phyloP scores from a whole-genome alignment of 2,888 invertebrate species.

The Sussaba pulchella region DNA sequence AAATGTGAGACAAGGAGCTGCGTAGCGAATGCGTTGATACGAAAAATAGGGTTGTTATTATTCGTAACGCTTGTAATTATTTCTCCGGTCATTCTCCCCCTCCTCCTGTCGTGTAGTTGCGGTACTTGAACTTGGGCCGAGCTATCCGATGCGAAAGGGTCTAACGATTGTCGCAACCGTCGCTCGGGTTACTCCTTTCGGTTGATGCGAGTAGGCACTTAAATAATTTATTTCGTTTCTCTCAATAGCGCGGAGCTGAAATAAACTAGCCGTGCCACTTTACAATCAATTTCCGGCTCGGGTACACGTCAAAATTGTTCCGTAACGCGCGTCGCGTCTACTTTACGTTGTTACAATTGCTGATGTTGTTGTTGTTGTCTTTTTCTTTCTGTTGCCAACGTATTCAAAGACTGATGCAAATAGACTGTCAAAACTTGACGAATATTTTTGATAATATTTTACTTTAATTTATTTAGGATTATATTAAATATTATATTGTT shows the following conservation, averaged over 20 bases:
- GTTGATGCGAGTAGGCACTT: conserved; percentile 64
- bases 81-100: too few species aligned
- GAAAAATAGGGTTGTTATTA: conserved; percentile 14
- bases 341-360: background rate
- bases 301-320: conserved; percentile 32
- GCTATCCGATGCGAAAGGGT: conserved; percentile 21
- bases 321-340: background rate
- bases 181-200: conserved; percentile 46
- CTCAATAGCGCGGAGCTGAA: conserved; percentile 62
- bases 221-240: conserved; percentile 66
- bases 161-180: conserved; percentile 42
- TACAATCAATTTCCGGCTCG: conserved; percentile 68
- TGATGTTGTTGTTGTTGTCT: background rate
- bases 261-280: conserved; percentile 60
- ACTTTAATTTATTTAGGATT: background rate
- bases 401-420: background rate
- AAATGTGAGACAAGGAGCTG: background rate
- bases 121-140: conserved; percentile 53
- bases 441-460: background rate
- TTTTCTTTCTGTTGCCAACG: background rate
- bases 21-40: too few species aligned
- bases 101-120: conserved; percentile 7
- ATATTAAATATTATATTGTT: background rate
- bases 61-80: too few species aligned
- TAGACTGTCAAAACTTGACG: background rate